Base-by-base conservation (phyloP, 2,888 invertebrate genomes). In the Athetis lepigone region DNA sequence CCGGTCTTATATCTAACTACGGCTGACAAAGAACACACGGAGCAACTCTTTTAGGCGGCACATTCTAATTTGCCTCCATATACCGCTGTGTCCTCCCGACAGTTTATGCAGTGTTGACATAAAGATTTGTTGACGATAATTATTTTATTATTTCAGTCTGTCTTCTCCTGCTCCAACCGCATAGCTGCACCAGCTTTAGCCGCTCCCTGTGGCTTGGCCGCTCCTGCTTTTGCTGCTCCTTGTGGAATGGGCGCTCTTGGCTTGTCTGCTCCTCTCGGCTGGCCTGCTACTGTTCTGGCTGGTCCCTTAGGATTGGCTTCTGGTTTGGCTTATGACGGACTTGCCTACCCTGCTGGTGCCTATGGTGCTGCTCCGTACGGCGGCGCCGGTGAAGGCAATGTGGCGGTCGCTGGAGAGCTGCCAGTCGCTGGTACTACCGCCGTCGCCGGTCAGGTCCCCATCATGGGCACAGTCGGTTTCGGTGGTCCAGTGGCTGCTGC, bases 401-500 rank as follows among this genome's bases (percentile, higher is more conserved):
- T 72, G 40, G 61, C 64, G 5, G 72, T 70, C 13, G 39, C 52
- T 25, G 76, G 77, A 23, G 68, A 75, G 47, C 59, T 76, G 40
- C 76, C 77, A 36, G 71, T 66, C 11, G 45, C 52, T n/a, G 73
- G 78, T 23, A 51, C 27, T 16, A 64, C 66, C 18, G 58, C 60
- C n/a, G 54, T 77, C 7, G 43, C 63, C 6, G 77, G 77, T 43
- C 70, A 75, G 25, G 63, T 77, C 4, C 77, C 77, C 5, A 65
- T 77, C 52, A 40, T 51, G 23, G 78, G 75, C 1, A 40, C 57
- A 29, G 70, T 77, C 2, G 29, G 21, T 4, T 60, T 75, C 47
- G 79, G 88, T 8, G 90, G 89, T 16, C 62, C 67, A 27, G 82
- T 88, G 9, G 82, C 83, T 21, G 88, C 89, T 64, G 80, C 78